Evolutionary conservation across 2,113 vertebrate genomes (phyloP), one percentile per base, ranked within the genome.

Genomic region (Echinops telfairi): DNA sequence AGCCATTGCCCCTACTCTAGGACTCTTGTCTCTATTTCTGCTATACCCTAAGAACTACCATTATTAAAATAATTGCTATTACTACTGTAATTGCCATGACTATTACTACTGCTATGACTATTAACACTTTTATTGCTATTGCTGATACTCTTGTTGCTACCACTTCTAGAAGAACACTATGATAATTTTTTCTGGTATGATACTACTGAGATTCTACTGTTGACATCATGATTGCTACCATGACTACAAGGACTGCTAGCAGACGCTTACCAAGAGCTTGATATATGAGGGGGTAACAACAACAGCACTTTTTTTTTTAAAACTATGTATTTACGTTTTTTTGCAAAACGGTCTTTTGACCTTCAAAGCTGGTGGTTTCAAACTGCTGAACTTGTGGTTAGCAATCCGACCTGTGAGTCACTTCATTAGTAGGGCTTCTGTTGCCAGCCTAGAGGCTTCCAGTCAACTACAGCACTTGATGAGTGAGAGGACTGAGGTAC

Each of bases 391-490:
- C 60, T 62, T 62, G 60, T 23, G 17, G 22, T 19, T 62, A 62
- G 60, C 60, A 62, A 62, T 22, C 19, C 60, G 11, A 23, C 60
- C 22, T 22, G 6, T 19, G 22, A 23, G 4, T 23, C 60, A 20
- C 22, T 62, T 20, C 47, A 53, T 53, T 53, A 10, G 5, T 53
- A 53, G 47, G 47, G 9, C 47, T 11, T 9, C 47, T 53, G 22
- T 88, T 88, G 53, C 90, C 17, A 40, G 17, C 17, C 88, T 73
- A 86, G 47, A 86, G 29, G 17, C 43, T 43, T 75, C 15, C 29
- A 86, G 0, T 88, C 47, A 93, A 77, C 23, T 75, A 16, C 19
- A 62, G 14, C 38, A n/a, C 22, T 66, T 83, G 71, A 23, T 60
- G 68, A 22, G 64, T 38, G 11, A 90, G 73, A 92, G 7, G 66